These are phyloP conservation scores for Nesoenas mayeri DNA, from an alignment of 2,113 vertebrate genomes.

Conservation along the genomic window DNA sequence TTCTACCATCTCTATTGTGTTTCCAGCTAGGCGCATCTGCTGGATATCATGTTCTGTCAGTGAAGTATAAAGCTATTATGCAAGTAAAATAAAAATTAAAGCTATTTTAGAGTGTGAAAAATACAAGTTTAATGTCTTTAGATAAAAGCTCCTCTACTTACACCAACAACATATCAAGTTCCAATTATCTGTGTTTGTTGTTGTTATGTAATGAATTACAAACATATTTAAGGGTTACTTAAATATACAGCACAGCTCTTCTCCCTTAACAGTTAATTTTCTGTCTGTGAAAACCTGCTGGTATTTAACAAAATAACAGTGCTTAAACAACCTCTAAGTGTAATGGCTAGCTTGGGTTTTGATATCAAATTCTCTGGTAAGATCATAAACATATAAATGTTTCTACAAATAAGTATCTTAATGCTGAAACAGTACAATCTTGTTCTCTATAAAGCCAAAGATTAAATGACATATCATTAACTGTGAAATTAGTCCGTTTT, in stretches of 20 bases:
- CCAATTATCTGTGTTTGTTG: neutral
- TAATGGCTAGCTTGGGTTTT: neutral
- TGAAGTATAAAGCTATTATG: neutral
- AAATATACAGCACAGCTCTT: neutral
- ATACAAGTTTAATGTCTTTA: neutral
- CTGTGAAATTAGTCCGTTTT: neutral
- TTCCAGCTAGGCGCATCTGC: neutral
- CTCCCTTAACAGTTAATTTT: neutral
- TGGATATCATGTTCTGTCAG: neutral
- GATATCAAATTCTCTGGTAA: neutral
- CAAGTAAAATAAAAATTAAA: neutral
- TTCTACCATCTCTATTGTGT: neutral
- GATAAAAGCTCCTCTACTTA: neutral
- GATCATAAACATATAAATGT: neutral
- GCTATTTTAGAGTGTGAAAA: neutral
- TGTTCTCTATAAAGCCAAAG: neutral
- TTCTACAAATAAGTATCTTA: neutral
- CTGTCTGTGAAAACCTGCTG: neutral
- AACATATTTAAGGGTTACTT: neutral
- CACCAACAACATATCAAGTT: neutral
- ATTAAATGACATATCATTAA: neutral
- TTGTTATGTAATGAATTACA: neutral
- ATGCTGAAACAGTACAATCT: neutral
- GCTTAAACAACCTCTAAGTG: neutral
- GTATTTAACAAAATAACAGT: neutral